phyloP scores from a whole-genome alignment of 2,888 invertebrate species.

The Lycocerus yunnanus region DNA sequence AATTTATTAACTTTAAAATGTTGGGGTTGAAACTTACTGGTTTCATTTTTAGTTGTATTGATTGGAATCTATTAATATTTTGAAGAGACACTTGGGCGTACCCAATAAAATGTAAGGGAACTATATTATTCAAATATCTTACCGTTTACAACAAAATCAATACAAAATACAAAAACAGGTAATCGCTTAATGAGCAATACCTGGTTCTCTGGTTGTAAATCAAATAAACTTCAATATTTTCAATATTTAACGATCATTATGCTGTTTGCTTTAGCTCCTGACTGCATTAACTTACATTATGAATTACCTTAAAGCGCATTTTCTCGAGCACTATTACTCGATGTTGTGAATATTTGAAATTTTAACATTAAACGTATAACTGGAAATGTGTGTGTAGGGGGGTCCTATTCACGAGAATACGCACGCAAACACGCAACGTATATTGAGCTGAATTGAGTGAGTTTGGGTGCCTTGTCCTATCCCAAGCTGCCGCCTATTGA shows the following conservation, averaged over 20 bases:
- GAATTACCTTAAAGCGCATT: neutral
- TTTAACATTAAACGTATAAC: constrained; percentile 6
- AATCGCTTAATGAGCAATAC: neutral
- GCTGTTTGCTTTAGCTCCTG: constrained; percentile 37
- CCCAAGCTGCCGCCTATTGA: constrained; percentile 52
- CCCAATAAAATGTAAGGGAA: neutral
- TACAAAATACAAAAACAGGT: neutral
- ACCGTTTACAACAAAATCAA: neutral
- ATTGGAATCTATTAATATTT: neutral
- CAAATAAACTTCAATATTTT: constrained; percentile 24
- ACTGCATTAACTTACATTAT: neutral
- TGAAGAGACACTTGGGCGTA: neutral
- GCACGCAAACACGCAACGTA: constrained; percentile 29
- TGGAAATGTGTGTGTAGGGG: constrained; percentile 11
- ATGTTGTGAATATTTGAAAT: constrained; percentile 18
- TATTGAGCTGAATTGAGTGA: constrained; percentile 37
- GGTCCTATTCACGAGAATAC: constrained; percentile 20
- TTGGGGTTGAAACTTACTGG: neutral
- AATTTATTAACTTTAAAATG: neutral
- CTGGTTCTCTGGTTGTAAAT: neutral
- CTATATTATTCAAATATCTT: neutral
- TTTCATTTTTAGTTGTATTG: neutral
- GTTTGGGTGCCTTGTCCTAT: constrained; percentile 49
- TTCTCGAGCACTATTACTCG: constrained; percentile 6
- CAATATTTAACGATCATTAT: constrained; percentile 33